Conservation (phyloP, 2,888 invertebrate genomes). For the Diloba caeruleocephala region DNA sequence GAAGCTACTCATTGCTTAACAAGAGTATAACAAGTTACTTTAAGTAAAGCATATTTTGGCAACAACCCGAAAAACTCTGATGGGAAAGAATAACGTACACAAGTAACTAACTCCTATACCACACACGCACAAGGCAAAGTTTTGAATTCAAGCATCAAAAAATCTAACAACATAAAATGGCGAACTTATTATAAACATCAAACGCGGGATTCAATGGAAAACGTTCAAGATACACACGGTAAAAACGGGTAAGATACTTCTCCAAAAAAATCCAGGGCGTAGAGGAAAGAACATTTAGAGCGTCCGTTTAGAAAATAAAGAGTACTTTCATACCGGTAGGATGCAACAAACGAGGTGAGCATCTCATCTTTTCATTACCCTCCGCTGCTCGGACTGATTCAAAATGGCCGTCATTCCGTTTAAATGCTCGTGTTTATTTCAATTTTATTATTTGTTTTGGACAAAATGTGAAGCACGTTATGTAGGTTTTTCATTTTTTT, state of each 20-base stretch:
- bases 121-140: constrained; percentile 4
- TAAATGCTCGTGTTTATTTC: constrained; percentile 34
- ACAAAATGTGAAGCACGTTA: too few relatives aligned
- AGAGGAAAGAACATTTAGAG: constrained; percentile 54
- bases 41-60: constrained; percentile 26
- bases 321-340: constrained; percentile 53
- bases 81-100: constrained; percentile 1
- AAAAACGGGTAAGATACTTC: constrained; percentile 39
- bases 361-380: constrained; percentile 66
- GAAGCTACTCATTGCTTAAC: constrained; percentile 3
- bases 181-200: constrained; percentile 36
- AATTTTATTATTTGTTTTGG: constrained; percentile 39
- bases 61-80: constrained; percentile 20
- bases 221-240: constrained; percentile 28
- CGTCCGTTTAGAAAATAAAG: constrained; percentile 62
- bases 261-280: constrained; percentile 35
- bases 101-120: constrained; percentile 10
- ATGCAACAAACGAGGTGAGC: constrained; percentile 58
- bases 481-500: too few relatives aligned
- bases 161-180: constrained; percentile 24
- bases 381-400: constrained; percentile 43
- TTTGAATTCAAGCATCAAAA: constrained; percentile 15
- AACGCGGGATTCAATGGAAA: constrained; percentile 41
- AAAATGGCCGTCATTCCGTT: constrained; percentile 36
- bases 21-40: constrained; percentile 16